phyloP scores from a whole-genome alignment of 2,888 invertebrate species.

The Polydrusus pterygomalis region DNA sequence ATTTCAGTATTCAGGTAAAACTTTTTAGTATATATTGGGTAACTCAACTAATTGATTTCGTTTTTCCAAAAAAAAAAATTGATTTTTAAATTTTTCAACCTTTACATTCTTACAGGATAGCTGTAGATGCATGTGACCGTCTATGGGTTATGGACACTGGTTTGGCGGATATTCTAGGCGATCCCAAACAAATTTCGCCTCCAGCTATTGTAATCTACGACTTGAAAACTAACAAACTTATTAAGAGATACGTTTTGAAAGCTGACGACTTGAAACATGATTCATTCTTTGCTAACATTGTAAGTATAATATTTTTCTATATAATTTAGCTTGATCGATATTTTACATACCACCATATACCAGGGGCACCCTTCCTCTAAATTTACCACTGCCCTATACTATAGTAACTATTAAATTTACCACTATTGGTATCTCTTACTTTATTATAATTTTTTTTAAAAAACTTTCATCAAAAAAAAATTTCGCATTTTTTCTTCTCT shows the following conservation, averaged over 20 bases:
- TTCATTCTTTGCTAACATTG: slow-evolving; percentile 88
- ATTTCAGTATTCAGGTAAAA: slow-evolving; percentile 53
- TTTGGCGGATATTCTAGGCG: slow-evolving; percentile 83
- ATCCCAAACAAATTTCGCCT: slow-evolving; percentile 77
- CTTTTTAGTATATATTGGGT: background rate
- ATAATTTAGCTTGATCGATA: background rate
- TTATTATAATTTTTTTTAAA: no score
- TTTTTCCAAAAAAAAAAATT: no score
- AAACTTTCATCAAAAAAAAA: no score
- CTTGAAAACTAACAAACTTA: slow-evolving; percentile 82
- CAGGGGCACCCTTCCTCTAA: no score
- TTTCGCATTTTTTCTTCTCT: no score
- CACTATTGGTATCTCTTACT: no score
- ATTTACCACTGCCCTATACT: no score
- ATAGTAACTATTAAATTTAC: no score
- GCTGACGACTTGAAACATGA: slow-evolving; percentile 84
- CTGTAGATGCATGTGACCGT: slow-evolving; percentile 85
- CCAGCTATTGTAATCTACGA: slow-evolving; percentile 83
- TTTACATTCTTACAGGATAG: slow-evolving; percentile 74
- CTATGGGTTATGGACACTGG: slow-evolving; percentile 90
- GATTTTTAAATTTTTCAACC: background rate
- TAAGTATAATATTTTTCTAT: slow-evolving; percentile 71
- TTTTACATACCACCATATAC: no score
- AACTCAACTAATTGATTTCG: background rate
- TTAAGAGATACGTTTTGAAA: slow-evolving; percentile 82